A percentile compares a stretch with the other conserved stretches of the same genome.
These are phyloP conservation scores for Garra rufa DNA, from an alignment of 2,113 vertebrate genomes.

Conservation along the genomic window DNA sequence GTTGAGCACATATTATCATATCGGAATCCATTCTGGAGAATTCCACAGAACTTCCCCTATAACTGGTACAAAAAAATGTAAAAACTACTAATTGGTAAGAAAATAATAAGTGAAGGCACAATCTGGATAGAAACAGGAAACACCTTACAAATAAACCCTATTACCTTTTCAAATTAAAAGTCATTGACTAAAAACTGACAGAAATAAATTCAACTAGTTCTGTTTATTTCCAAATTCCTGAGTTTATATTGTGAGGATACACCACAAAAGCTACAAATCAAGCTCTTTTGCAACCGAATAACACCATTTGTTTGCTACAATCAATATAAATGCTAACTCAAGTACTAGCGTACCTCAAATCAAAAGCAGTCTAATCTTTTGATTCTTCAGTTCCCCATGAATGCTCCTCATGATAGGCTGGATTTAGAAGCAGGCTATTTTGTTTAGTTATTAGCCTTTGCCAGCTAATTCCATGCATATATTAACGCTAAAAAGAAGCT, in stretches of 20 bases:
- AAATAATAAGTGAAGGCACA: not conserved
- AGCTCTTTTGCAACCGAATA: not conserved
- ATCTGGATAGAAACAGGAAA: not conserved
- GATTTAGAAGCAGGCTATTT: slow-evolving; percentile 39
- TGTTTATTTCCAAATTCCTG: no score
- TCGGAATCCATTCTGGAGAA: no score
- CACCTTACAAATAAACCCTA: not conserved
- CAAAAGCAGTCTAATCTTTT: slow-evolving; percentile 18
- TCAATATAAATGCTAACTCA: not conserved
- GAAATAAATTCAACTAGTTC: not conserved
- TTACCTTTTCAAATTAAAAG: slow-evolving; percentile 21
- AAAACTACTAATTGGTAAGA: no score
- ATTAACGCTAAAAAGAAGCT: slow-evolving; percentile 42
- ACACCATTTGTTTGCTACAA: not conserved
- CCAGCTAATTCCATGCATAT: slow-evolving; percentile 53
- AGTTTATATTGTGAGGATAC: not conserved
- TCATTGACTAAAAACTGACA: not conserved
- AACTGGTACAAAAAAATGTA: no score
- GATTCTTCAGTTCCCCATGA: slow-evolving; percentile 39
- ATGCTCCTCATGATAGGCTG: not conserved
- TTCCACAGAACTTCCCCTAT: no score
- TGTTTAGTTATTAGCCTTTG: slow-evolving; percentile 43
- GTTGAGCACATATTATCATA: no score
- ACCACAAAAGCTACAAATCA: not conserved
- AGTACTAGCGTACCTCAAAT: not conserved